phyloP scores from a whole-genome alignment of 1,140 invertebrate species.

The Orchestia grillus region DNA sequence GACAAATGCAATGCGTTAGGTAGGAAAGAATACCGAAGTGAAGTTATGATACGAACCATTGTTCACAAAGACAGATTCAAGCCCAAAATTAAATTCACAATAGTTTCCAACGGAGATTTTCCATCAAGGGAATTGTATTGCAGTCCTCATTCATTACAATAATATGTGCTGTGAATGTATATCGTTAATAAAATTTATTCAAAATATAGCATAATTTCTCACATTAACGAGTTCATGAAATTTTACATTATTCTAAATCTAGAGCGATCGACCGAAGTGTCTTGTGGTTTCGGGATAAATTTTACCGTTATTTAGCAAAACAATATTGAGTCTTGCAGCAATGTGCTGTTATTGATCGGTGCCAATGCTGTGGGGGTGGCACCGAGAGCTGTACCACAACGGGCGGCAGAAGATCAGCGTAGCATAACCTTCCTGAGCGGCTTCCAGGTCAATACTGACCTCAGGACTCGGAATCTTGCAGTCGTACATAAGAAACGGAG shows the following conservation, averaged over 20 bases:
- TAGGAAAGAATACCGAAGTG: no score
- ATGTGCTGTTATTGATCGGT: neutral
- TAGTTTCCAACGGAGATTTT: no score
- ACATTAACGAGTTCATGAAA: neutral
- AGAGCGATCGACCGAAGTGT: neutral
- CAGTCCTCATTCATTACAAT: neutral
- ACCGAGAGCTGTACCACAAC: neutral
- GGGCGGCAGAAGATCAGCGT: neutral
- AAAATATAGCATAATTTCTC: neutral
- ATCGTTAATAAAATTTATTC: neutral
- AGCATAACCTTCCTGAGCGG: neutral
- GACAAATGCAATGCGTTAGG: neutral
- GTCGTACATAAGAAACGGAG: neutral
- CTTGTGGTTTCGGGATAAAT: neutral
- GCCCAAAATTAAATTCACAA: no score
- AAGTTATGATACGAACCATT: no score
- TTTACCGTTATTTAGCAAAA: neutral
- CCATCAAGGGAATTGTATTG: no score
- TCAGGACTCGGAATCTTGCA: neutral
- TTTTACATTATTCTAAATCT: neutral
- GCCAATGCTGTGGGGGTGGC: no score
- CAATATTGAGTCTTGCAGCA: neutral
- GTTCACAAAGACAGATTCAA: no score
- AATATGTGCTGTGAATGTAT: neutral
- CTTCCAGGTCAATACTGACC: neutral